A percentile compares a stretch with the other conserved stretches of the same genome.
phyloP scores from a whole-genome alignment of 2,797 vertebrate genomes.

The Danio aesculapii region DNA sequence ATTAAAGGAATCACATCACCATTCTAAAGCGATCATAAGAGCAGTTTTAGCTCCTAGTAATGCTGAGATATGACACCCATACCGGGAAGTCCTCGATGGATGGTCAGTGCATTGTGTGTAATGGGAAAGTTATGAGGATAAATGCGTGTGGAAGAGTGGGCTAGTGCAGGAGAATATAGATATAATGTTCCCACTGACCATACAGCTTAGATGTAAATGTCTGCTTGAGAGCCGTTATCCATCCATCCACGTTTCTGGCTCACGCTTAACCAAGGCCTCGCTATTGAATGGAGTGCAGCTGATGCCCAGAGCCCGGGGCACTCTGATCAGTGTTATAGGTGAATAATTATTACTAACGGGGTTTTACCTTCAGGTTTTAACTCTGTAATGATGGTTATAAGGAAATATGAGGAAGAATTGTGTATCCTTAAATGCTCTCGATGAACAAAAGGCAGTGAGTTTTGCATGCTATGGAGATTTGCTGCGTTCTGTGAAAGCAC shows the following conservation, averaged over 20 bases:
- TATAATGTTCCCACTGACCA: conserved; percentile 62
- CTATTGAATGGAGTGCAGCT: conserved; percentile 50
- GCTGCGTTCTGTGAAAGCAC: not conserved
- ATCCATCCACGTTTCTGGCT: conserved; percentile 47
- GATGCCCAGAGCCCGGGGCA: conserved; percentile 14
- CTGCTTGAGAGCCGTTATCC: conserved; percentile 57
- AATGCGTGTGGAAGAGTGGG: conserved; percentile 57
- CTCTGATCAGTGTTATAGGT: conserved; percentile 25
- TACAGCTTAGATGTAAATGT: conserved; percentile 61
- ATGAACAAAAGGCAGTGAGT: conserved; percentile 1
- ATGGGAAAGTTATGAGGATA: conserved; percentile 64
- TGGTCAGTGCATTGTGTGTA: conserved; percentile 56
- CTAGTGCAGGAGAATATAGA: conserved; percentile 58
- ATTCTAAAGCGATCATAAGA: conserved; percentile 55
- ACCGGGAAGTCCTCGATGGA: conserved; percentile 55
- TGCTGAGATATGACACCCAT: conserved; percentile 55
- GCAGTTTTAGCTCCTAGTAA: conserved; percentile 49
- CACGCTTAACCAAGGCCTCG: conserved; percentile 6
- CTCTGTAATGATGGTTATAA: not conserved
- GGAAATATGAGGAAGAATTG: not conserved
- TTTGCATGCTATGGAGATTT: conserved; percentile 29
- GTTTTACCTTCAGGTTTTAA: conserved; percentile 18
- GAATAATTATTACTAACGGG: conserved; percentile 38
- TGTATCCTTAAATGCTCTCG: conserved; percentile 16
- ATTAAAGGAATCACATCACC: conserved; percentile 61